Percentiles rank a stretch among this genome's conserved stretches.
Evolutionary conservation across 2,888 invertebrate genomes (phyloP).

Genomic region (Folsomia candida): DNA sequence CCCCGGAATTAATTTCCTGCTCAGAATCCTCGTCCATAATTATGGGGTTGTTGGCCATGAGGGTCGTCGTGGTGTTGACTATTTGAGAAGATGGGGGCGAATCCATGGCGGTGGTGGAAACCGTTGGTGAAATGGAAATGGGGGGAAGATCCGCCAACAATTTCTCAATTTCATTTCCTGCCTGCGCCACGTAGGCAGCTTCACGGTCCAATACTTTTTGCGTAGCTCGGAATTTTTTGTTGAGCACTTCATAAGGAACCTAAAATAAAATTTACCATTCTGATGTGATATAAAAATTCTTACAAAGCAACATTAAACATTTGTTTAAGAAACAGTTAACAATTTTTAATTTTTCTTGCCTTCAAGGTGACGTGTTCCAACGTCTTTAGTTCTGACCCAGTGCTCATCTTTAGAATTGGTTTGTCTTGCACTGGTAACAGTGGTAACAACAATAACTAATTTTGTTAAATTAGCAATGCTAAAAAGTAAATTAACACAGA

Average conservation of each 20-base stretch:
- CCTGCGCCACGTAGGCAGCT: conserved; percentile 80
- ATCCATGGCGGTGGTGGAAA: conserved; percentile 22
- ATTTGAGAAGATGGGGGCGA: not conserved
- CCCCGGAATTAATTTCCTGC: not conserved
- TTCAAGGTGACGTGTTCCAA: conserved; percentile 94
- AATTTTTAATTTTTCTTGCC: conserved; percentile 64
- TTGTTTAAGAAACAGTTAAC: not conserved
- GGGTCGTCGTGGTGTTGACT: conserved; percentile 12
- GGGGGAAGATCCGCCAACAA: conserved; percentile 60
- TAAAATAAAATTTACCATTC: conserved; percentile 57
- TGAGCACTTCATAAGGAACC: conserved; percentile 97
- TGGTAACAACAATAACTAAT: too few species aligned
- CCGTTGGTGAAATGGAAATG: conserved; percentile 30
- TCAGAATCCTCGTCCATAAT: not conserved
- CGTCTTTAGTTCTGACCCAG: conserved; percentile 71
- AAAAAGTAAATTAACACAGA: too few species aligned
- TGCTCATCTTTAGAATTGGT: not conserved
- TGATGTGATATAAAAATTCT: conserved; percentile 1
- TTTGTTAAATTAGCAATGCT: too few species aligned
- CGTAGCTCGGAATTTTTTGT: conserved; percentile 92
- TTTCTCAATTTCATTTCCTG: conserved; percentile 75
- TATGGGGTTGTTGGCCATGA: not conserved
- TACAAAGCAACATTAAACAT: conserved; percentile 6
- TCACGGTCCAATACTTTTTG: conserved; percentile 93
- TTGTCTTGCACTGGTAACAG: too few species aligned